Conservation (phyloP, 2,113 vertebrate species). For the Okapia johnstoni region DNA sequence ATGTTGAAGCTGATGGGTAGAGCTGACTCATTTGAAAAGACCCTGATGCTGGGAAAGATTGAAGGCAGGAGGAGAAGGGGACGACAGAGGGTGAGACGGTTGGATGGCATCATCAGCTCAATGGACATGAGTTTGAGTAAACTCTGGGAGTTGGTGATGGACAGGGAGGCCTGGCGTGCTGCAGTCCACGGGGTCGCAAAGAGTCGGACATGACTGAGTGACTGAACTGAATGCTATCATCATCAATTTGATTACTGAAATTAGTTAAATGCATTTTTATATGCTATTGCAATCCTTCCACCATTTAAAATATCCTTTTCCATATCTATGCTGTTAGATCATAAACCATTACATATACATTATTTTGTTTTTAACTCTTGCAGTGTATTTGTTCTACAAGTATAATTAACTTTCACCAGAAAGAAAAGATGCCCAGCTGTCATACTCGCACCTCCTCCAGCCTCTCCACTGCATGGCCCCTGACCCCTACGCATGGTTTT, state of each 20-base stretch:
- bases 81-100: fast-evolving
- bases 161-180: not conserved
- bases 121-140: not conserved
- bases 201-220: not conserved
- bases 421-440: not conserved
- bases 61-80: not conserved
- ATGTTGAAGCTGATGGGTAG: not conserved
- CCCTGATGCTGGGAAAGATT: not conserved
- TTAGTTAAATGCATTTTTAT: not conserved
- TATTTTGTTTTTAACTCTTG: not conserved
- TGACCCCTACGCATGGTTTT: not conserved
- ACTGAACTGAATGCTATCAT: not conserved
- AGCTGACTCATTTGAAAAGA: not conserved
- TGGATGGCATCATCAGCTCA: not conserved
- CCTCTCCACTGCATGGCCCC: not conserved
- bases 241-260: not conserved
- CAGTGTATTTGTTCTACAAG: not conserved
- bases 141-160: not conserved
- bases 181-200: not conserved
- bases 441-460: not conserved
- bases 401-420: not conserved
- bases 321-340: not conserved
- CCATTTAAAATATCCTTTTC: not conserved
- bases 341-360: not conserved
- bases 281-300: not conserved